phyloP scores from a whole-genome alignment of 37 sponge, comb jelly and placozoan species.

The Halisarca cf. caerulea region DNA sequence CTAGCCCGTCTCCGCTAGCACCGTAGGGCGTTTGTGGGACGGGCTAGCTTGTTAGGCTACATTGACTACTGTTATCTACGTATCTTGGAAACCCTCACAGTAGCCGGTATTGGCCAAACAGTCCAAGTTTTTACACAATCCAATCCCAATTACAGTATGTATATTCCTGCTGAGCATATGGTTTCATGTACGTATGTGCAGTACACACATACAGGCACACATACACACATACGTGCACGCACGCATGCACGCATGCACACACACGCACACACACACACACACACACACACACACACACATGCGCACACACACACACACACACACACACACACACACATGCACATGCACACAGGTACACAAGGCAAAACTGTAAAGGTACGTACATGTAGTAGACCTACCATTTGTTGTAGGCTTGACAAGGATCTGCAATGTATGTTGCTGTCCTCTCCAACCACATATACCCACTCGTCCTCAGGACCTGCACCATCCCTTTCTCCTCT shows the following conservation, averaged over 20 bases:
- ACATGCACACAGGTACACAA: slow-evolving; percentile 21
- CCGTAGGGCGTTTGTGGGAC: too few species aligned
- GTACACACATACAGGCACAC: too few species aligned
- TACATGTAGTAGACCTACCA: neutral
- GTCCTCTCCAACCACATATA: slow-evolving; percentile 63
- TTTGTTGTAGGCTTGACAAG: slow-evolving; percentile 38
- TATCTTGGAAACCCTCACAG: too few species aligned
- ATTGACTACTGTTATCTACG: too few species aligned
- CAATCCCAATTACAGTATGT: too few species aligned
- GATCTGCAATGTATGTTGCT: slow-evolving; percentile 54
- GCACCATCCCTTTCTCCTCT: neutral
- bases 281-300: neutral
- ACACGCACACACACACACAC: neutral
- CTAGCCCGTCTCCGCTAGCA: too few species aligned
- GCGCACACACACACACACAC: slow-evolving; percentile 12
- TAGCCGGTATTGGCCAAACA: too few species aligned
- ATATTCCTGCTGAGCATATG: too few species aligned
- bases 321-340: slow-evolving; percentile 17
- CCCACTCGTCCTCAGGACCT: neutral
- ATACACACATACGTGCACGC: neutral
- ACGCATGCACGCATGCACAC: neutral
- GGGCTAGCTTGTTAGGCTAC: too few species aligned
- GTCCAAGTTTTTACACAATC: too few species aligned
- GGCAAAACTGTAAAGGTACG: neutral
- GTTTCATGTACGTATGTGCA: too few species aligned